Evolutionary conservation across 1,140 invertebrate genomes (phyloP).

Genomic region (Aphelinus atriplicis): DNA sequence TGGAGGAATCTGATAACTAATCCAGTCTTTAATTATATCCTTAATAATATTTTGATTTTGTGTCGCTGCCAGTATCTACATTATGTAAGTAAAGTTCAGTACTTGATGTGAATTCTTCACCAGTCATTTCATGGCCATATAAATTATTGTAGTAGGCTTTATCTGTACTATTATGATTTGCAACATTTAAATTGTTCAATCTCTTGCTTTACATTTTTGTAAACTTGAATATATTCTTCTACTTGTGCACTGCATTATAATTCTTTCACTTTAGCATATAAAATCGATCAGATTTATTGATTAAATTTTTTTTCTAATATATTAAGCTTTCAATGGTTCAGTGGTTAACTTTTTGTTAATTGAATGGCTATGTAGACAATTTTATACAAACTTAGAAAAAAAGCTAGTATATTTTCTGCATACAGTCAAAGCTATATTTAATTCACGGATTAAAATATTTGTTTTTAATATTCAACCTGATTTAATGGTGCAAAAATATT

Average conservation of each 20-base stretch:
- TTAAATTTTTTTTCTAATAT: not conserved
- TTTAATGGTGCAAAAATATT: not conserved
- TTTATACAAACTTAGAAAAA: conserved; percentile 2
- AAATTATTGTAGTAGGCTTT: conserved; percentile 33
- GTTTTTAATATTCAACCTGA: no score
- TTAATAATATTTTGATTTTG: conserved; percentile 62
- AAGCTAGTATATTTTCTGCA: conserved; percentile 35
- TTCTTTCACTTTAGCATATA: conserved; percentile 24
- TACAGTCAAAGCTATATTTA: conserved; percentile 18
- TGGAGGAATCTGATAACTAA: no score
- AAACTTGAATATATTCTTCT: conserved; percentile 29
- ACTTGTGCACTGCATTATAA: conserved; percentile 31
- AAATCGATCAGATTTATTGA: conserved; percentile 16
- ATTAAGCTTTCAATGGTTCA: conserved; percentile 26
- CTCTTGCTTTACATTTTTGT: conserved; percentile 21
- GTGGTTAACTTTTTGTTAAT: conserved; percentile 29
- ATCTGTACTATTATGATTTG: conserved; percentile 23
- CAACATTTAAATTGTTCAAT: conserved; percentile 25
- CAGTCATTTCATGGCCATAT: conserved; percentile 32
- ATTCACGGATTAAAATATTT: not conserved
- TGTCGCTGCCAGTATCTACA: conserved; percentile 71
- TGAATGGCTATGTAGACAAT: conserved; percentile 35
- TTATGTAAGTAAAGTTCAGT: conserved; percentile 71
- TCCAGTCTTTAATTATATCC: conserved; percentile 25
- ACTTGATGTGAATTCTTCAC: conserved; percentile 56